Evolutionary conservation across 2,113 vertebrate species (phyloP), one percentile per base, ranked within the genome.

Genomic region (Macheiramphus alcinus): DNA sequence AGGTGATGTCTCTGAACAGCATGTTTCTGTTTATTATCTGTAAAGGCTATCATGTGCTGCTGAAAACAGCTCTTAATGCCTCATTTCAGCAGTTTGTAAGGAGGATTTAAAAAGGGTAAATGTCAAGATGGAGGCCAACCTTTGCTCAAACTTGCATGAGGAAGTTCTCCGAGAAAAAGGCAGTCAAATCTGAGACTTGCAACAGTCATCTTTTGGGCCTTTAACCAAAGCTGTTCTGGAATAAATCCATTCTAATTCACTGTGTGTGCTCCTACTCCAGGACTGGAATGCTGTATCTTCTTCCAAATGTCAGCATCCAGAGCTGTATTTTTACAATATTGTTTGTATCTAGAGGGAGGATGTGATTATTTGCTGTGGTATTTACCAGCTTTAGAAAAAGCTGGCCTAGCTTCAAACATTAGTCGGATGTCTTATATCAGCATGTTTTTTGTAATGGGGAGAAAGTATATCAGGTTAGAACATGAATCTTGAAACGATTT

Each of bases 401-500:
- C 16, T 25, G 32, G 7, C 65, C 34, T 79, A 38, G 34, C 7
- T 36, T 45, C 29, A 65, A 63, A 32, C 4, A 6, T 11, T 31
- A 9, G 0, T 58, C 74, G 40, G 11, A 26, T 43, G 59, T 65
- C 11, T 78, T 32, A 20, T 5, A 2, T 27, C 53, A 50, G 16
- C 9, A 4, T 47, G 11, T 7, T 25, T 80, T 34, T 45, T 74
- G 45, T 74, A 32, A 6, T 58, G 52, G 42, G 16, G 16, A 56
- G 40, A 26, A 55, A n/a, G 26, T 29, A 5, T 31, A 12, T 23
- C 29, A 81, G 9, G 11, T 67, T 45, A 59, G 70, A 52, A 25
- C 3, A 1, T 5, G 20, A 26, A 19, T 58, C 25, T 43, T 40
- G 12, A 4, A 63, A 48, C 2, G 0, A 8, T 43, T 80, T 53